phyloP scores from a whole-genome alignment of 2,888 invertebrate genomes.

The Cosmia pyralina region DNA sequence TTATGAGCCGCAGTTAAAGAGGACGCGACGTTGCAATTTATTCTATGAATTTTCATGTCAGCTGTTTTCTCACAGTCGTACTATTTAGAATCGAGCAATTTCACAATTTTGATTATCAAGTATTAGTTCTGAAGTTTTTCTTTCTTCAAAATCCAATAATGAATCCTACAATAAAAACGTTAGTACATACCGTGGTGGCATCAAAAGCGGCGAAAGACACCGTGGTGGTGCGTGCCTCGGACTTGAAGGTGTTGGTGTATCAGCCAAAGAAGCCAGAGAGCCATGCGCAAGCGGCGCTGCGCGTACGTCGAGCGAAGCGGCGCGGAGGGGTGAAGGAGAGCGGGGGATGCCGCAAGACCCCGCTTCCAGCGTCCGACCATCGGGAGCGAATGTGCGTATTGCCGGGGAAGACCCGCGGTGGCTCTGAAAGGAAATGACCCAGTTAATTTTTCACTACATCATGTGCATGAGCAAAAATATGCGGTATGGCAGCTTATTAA shows the following conservation, averaged over 20 bases:
- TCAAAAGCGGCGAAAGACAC: conserved; percentile 94
- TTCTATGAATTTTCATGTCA: too few species aligned
- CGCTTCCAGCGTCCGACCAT: conserved; percentile 92
- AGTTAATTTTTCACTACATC: not conserved
- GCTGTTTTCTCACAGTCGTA: not conserved
- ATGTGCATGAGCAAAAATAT: too few species aligned
- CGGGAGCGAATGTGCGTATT: conserved; percentile 95
- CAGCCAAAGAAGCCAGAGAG: conserved; percentile 92
- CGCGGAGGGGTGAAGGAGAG: conserved; percentile 94
- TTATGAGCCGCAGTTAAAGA: not conserved
- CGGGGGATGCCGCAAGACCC: conserved; percentile 91
- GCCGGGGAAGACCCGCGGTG: conserved; percentile 96
- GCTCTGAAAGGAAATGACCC: conserved; percentile 81
- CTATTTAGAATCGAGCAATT: not conserved
- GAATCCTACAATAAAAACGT: not conserved
- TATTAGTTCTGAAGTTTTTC: not conserved
- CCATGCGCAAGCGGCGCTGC: conserved; percentile 93
- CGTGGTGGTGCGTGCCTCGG: conserved; percentile 87
- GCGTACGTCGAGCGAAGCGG: conserved; percentile 94
- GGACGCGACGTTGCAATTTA: not conserved
- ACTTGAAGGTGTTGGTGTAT: conserved; percentile 85
- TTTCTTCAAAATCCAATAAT: not conserved
- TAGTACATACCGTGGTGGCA: conserved; percentile 91
- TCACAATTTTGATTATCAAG: not conserved
- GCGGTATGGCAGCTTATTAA: not conserved